Conservation (phyloP, 2,113 vertebrate genomes). For the Malaclemys terrapin region DNA sequence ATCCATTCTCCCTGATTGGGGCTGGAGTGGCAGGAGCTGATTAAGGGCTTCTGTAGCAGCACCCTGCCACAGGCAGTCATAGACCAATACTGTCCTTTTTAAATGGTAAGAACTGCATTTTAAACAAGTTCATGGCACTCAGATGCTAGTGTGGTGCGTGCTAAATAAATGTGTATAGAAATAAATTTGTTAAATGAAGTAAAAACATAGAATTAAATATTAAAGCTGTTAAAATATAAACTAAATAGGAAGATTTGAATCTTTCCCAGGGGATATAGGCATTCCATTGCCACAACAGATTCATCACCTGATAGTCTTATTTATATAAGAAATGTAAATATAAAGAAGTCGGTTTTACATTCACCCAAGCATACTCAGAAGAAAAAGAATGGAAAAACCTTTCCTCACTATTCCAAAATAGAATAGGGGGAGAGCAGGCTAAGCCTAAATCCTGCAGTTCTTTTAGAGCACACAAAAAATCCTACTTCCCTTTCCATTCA, state of each 20-base stretch:
- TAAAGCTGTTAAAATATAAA: neutral
- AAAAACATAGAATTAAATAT: no score
- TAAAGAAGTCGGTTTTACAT: neutral
- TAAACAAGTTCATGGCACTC: neutral
- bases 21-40: no score
- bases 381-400: neutral
- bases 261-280: neutral
- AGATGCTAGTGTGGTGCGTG: accelerated
- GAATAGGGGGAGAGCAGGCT: neutral
- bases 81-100: neutral
- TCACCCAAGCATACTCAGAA: neutral
- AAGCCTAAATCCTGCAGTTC: neutral
- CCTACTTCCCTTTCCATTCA: neutral
- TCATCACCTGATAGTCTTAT: neutral
- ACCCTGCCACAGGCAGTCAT: neutral
- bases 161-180: neutral
- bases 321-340: neutral
- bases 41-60: no score
- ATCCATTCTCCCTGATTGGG: no score
- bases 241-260: neutral
- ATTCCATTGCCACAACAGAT: accelerated
- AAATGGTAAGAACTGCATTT: neutral
- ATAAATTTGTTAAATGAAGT: neutral
- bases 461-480: neutral
- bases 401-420: neutral